Evolutionary conservation across 2,113 vertebrate genomes (phyloP).

Genomic region (Hemiprocne comata): DNA sequence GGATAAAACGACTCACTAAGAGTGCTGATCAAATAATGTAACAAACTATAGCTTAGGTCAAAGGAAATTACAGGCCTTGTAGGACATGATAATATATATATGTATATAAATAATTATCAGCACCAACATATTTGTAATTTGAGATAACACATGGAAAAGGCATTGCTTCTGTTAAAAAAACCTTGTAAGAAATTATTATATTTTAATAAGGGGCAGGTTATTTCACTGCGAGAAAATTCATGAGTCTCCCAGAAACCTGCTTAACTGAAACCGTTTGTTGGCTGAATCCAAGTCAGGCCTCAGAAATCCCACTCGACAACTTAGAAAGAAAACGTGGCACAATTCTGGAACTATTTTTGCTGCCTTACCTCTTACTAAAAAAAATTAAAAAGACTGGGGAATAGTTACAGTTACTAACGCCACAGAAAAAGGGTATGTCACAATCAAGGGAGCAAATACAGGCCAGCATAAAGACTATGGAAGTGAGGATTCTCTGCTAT

Average conservation of each 20-base stretch:
- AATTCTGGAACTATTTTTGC: neutral
- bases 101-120: slow-evolving; percentile 68
- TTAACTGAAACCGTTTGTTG: neutral
- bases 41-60: slow-evolving; percentile 75
- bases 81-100: slow-evolving; percentile 73
- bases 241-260: neutral
- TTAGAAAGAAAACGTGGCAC: neutral
- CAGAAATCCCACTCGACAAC: neutral
- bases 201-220: slow-evolving; percentile 39
- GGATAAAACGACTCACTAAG: slow-evolving; percentile 74
- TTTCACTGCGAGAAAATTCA: slow-evolving; percentile 9
- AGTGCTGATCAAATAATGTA: slow-evolving; percentile 73
- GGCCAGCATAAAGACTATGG: neutral
- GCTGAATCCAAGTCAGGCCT: neutral
- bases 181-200: slow-evolving; percentile 21
- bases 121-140: slow-evolving; percentile 56
- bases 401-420: neutral
- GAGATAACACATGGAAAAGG: slow-evolving; percentile 43
- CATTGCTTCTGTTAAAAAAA: slow-evolving; percentile 8
- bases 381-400: neutral
- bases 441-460: neutral
- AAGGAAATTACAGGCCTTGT: slow-evolving; percentile 74
- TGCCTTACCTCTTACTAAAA: neutral
- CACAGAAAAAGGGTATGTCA: neutral
- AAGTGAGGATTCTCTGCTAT: neutral